phyloP scores from a whole-genome alignment of 1,140 invertebrate species.

The Eriosoma lanigerum region DNA sequence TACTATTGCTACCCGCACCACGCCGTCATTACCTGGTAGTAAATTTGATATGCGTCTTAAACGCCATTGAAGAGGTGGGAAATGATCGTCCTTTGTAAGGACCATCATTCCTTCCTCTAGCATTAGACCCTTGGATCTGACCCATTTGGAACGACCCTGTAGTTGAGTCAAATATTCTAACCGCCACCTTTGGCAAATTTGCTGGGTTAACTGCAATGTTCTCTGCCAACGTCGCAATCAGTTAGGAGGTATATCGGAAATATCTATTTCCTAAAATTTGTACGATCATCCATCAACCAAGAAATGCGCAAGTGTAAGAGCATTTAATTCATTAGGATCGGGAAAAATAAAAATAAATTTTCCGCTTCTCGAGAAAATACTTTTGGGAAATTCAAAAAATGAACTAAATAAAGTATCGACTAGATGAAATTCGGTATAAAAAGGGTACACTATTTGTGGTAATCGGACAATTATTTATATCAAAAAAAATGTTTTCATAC shows the following conservation, averaged over 20 bases:
- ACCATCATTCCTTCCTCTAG: slow-evolving; percentile 51
- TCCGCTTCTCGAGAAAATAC: too few relatives aligned
- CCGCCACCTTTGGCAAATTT: not conserved
- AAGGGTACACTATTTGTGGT: too few relatives aligned
- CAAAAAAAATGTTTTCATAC: too few relatives aligned
- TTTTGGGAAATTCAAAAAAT: too few relatives aligned
- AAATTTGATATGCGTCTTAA: slow-evolving; percentile 54
- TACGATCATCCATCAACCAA: slow-evolving; percentile 49
- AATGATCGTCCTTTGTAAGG: slow-evolving; percentile 51
- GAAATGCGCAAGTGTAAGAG: slow-evolving; percentile 56
- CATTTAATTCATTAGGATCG: slow-evolving; percentile 54
- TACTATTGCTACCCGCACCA: slow-evolving; percentile 51
- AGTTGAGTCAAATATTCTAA: not conserved
- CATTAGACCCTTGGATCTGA: not conserved
- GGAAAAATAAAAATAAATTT: too few relatives aligned
- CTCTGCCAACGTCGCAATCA: not conserved
- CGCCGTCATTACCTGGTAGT: slow-evolving; percentile 54
- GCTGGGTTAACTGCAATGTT: not conserved
- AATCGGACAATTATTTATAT: too few relatives aligned
- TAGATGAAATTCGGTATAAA: too few relatives aligned
- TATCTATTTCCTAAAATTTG: not conserved
- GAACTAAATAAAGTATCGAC: too few relatives aligned
- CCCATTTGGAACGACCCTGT: not conserved
- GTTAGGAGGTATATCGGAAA: not conserved
- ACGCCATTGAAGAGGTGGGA: slow-evolving; percentile 53